These are phyloP conservation scores for Uromys caudimaculatus DNA, from an alignment of 2,797 vertebrate genomes.

Conservation along the genomic window DNA sequence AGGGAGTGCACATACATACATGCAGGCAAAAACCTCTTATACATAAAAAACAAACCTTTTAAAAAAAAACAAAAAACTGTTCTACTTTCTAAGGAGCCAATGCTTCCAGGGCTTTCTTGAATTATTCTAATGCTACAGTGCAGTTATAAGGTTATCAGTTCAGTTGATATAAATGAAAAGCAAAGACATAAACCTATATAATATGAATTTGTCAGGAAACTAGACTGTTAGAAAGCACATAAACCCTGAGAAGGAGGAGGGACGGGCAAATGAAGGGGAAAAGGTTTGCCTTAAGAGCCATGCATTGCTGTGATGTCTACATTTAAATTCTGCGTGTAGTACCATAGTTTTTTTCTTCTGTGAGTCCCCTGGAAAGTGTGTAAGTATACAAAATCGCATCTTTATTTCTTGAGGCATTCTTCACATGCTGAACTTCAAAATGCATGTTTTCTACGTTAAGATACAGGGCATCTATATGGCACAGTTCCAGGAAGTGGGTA, in stretches of 20 bases:
- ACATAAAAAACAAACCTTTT: background rate
- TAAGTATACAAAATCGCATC: constrained; percentile 94
- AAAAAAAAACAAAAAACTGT: background rate
- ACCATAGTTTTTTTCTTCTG: constrained; percentile 97
- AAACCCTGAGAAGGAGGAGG: background rate
- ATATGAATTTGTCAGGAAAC: background rate
- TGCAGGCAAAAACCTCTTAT: background rate
- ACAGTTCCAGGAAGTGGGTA: constrained; percentile 97
- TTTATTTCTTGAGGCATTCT: constrained; percentile 86
- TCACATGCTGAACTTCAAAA: constrained; percentile 95
- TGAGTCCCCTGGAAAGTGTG: constrained; percentile 92
- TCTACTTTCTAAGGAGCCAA: constrained; percentile 18
- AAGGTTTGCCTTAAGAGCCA: background rate
- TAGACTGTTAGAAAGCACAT: background rate
- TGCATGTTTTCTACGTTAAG: constrained; percentile 97
- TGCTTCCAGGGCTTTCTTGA: background rate
- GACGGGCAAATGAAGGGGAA: background rate
- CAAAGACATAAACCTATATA: background rate
- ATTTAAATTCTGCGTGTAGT: constrained; percentile 67
- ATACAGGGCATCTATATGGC: constrained; percentile 94
- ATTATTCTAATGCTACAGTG: background rate
- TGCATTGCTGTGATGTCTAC: background rate
- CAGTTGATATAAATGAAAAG: constrained; percentile 2
- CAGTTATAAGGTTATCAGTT: background rate
- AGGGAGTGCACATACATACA: background rate